Conservation (phyloP, 1,140 invertebrate genomes). For the Dendroctonus valens region DNA sequence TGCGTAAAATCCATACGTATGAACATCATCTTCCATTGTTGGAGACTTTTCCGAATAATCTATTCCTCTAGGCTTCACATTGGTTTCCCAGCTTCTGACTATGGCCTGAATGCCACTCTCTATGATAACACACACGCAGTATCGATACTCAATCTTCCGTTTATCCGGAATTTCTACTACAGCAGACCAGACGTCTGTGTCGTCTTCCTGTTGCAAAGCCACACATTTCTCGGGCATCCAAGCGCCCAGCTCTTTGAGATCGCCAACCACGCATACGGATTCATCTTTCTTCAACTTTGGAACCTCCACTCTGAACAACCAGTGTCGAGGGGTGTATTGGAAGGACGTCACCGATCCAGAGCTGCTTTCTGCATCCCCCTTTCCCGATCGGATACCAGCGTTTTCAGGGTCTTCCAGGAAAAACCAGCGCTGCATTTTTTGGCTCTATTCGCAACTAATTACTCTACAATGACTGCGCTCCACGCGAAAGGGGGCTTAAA, state of each 20-base stretch:
- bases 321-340: constrained; percentile 47
- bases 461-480: too few species aligned
- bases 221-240: constrained; percentile 55
- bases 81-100: constrained; percentile 82
- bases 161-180: constrained; percentile 62
- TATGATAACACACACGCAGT: constrained; percentile 66
- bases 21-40: constrained; percentile 33
- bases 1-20: constrained; percentile 57
- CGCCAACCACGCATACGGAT: constrained; percentile 53
- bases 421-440: constrained; percentile 58
- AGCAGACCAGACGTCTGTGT: constrained; percentile 55
- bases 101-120: constrained; percentile 56
- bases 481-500: too few species aligned
- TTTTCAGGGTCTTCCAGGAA: constrained; percentile 54
- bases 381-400: constrained; percentile 40
- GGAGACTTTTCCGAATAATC: constrained; percentile 36
- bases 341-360: constrained; percentile 46
- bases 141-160: constrained; percentile 71
- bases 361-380: constrained; percentile 25
- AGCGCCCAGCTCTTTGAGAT: constrained; percentile 51
- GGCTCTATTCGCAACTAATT: neutral
- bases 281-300: constrained; percentile 49
- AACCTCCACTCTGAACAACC: constrained; percentile 53
- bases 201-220: constrained; percentile 48
- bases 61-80: constrained; percentile 66